Evolutionary conservation across 1,140 invertebrate genomes (phyloP).

Genomic region (Caenorhabditis remanei): DNA sequence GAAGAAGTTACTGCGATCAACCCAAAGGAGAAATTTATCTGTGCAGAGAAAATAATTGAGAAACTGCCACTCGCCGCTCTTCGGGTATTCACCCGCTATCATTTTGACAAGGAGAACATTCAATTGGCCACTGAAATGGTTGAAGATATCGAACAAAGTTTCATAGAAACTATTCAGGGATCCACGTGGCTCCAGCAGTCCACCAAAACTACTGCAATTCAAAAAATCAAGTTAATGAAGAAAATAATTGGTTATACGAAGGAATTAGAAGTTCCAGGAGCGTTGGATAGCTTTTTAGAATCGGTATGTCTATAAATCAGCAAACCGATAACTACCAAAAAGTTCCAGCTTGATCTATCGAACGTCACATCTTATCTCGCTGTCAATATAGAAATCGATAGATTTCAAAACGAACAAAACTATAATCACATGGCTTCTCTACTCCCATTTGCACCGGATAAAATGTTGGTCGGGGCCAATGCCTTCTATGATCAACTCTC

Average conservation of each 20-base stretch:
- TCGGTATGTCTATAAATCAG: not conserved
- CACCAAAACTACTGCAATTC: not conserved
- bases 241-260: not conserved
- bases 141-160: not conserved
- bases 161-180: not conserved
- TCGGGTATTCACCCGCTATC: not conserved
- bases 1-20: no score
- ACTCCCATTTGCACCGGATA: no score
- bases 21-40: no score
- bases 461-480: no score
- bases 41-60: no score
- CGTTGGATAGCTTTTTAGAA: not conserved
- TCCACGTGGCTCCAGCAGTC: not conserved
- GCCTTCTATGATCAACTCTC: no score
- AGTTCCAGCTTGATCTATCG: not conserved
- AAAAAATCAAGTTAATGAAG: not conserved
- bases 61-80: not conserved
- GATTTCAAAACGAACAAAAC: no score
- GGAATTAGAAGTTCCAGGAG: not conserved
- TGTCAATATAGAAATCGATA: no score
- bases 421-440: no score
- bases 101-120: not conserved
- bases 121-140: not conserved
- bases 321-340: no score
- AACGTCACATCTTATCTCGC: no score